These are phyloP conservation scores for Drosophila lini DNA, from an alignment of 1,140 invertebrate genomes.

Conservation along the genomic window DNA sequence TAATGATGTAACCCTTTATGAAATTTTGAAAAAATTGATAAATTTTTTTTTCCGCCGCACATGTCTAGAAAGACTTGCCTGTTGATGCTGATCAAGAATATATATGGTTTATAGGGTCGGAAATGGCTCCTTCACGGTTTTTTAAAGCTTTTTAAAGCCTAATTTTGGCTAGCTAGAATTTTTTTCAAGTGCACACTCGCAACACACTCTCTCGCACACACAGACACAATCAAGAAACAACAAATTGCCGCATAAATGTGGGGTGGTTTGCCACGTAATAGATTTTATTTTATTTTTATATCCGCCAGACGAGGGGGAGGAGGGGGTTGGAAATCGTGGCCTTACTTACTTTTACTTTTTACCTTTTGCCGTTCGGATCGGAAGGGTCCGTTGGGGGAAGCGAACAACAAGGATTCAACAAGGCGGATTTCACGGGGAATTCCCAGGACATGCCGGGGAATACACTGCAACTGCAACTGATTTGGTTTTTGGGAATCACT, in stretches of 20 bases:
- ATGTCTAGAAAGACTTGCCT: too few relatives aligned
- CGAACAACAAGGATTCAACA: conserved; percentile 10
- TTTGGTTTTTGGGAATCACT: not conserved
- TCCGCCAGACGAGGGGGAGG: conserved; percentile 32
- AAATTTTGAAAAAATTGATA: too few relatives aligned
- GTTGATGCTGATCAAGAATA: too few relatives aligned
- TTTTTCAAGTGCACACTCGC: not conserved
- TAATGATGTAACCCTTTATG: too few relatives aligned
- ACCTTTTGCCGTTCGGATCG: conserved; percentile 39
- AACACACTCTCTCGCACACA: conserved; percentile 4
- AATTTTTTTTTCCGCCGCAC: too few relatives aligned
- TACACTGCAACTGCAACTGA: conserved; percentile 41
- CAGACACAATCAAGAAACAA: conserved; percentile 79
- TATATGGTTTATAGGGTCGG: too few relatives aligned
- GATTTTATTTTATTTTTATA: conserved; percentile 84
- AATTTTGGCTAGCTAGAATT: not conserved
- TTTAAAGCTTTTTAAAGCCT: too few relatives aligned
- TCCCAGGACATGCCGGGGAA: conserved; percentile 49
- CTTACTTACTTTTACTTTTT: conserved; percentile 76
- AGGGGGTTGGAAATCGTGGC: conserved; percentile 33
- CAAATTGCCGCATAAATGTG: conserved; percentile 84
- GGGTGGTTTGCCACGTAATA: conserved; percentile 84
- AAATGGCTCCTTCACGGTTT: too few relatives aligned
- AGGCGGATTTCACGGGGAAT: conserved; percentile 52
- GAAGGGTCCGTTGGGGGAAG: conserved; percentile 7